These are phyloP conservation scores for Pseudomyrmex flavicornis DNA, from an alignment of 1,140 invertebrate genomes.

Conservation along the genomic window DNA sequence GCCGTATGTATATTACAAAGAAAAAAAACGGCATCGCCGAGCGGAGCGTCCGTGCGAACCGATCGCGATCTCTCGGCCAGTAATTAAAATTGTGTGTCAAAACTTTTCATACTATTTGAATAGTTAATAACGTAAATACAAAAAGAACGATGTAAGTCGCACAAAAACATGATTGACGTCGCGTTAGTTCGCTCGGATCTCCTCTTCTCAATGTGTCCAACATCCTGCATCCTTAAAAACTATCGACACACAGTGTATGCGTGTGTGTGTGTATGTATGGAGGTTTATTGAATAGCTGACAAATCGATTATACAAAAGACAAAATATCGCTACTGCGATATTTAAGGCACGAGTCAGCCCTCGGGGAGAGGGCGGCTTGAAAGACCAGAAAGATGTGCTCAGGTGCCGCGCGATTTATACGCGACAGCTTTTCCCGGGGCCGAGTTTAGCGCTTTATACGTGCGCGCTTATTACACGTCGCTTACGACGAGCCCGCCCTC, in stretches of 20 bases:
- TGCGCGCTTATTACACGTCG: constrained; percentile 58
- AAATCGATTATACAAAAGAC: too few species aligned
- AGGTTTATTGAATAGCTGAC: too few species aligned
- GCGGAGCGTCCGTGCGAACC: not conserved
- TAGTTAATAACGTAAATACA: too few species aligned
- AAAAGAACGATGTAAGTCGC: too few species aligned
- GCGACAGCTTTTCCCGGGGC: constrained; percentile 48
- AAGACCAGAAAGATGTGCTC: not conserved
- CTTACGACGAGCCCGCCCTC: not conserved
- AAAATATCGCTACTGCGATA: too few species aligned
- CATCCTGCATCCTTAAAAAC: too few species aligned
- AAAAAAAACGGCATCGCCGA: not conserved
- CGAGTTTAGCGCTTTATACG: constrained; percentile 56
- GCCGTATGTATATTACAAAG: constrained; percentile 69
- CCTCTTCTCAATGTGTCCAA: constrained; percentile 5
- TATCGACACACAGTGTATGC: too few species aligned
- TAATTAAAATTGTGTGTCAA: too few species aligned
- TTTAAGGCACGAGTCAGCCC: not conserved
- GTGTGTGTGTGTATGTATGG: too few species aligned
- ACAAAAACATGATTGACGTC: not conserved
- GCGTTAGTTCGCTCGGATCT: not conserved
- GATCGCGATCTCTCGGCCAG: not conserved
- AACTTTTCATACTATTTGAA: too few species aligned
- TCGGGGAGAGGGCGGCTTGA: not conserved
- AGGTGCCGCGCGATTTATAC: constrained; percentile 61